Base-by-base conservation (phyloP, 35 echinoderm and acorn worm genomes). In the Ophioderma brevispina region DNA sequence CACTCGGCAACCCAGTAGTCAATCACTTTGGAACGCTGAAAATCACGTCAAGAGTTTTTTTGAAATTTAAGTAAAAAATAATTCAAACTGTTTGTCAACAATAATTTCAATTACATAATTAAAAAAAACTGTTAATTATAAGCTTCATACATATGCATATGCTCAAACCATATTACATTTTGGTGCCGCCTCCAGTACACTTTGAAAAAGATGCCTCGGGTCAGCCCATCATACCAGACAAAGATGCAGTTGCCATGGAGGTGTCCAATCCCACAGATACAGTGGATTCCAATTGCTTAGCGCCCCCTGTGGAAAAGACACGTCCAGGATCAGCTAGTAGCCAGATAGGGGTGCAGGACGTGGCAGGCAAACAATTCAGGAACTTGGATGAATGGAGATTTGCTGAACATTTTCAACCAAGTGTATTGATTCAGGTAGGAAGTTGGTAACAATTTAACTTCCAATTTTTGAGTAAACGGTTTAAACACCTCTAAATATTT, bases 371-470 rank as follows among this genome's bases (percentile, higher is more conserved):
- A 38, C 90, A 83, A 33, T 46, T 93, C 50, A 87, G 97, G 41
- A 91, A 93, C 35, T 87, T 99, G 13, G 97, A 99, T 91, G 97
- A 95, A 34, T 99, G 97, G 97, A 92, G 94, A 31, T 99, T 92
- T 88, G 97, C 94, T 21, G 97, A 94, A 75, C 87, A 93, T 40
- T 82, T 99, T 56, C 90, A 99, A 76, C 91, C 97, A 36, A 77
- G 88, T 81, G 97, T 99, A 35, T 81, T 99, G 25, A 49, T 99
- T 34, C 97, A 99, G 97, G 97, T 95, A 40, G 46, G 34, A n/a
- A n/a, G n/a, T n/a, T n/a, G n/a, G n/a, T n/a, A n/a, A n/a, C n/a
- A n/a, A n/a, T n/a, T n/a, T n/a, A n/a, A n/a, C n/a, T n/a, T n/a
- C n/a, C n/a, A n/a, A n/a, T n/a, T n/a, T n/a, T n/a, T n/a, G n/a